Evolutionary conservation across 2,797 vertebrate genomes (phyloP).

Genomic region (Uromys caudimaculatus): DNA sequence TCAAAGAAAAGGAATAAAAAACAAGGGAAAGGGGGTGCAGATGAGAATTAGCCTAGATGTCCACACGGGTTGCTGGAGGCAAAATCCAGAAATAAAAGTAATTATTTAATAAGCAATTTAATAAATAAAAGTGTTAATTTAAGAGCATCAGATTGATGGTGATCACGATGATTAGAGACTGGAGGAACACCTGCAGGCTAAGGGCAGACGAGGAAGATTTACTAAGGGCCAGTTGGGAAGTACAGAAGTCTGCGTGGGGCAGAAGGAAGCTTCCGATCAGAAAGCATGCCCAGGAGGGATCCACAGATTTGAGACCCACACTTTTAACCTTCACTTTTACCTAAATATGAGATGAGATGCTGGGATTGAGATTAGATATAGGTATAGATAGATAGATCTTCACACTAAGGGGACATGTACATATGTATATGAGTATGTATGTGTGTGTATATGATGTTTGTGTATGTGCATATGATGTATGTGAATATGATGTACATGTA

Average conservation of each 20-base stretch:
- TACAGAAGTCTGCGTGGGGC: not conserved
- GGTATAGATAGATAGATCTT: too few relatives aligned
- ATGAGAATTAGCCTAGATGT: not conserved
- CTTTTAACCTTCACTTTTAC: not conserved
- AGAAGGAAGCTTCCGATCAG: not conserved
- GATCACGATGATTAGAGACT: slow-evolving; percentile 46
- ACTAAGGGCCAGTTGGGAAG: slow-evolving; percentile 28
- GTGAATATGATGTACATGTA: not conserved
- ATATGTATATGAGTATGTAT: not conserved
- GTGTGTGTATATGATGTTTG: too few relatives aligned
- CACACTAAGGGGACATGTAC: not conserved
- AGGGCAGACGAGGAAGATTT: slow-evolving; percentile 23
- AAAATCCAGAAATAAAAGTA: slow-evolving; percentile 7
- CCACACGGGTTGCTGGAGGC: not conserved
- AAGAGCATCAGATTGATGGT: slow-evolving; percentile 24
- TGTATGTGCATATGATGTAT: too few relatives aligned
- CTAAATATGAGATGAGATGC: not conserved
- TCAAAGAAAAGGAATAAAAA: slow-evolving; percentile 40
- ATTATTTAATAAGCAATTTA: too few relatives aligned
- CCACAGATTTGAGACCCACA: not conserved
- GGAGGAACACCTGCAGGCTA: slow-evolving; percentile 26
- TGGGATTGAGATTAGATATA: not conserved
- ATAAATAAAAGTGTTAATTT: not conserved
- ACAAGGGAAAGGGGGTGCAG: not conserved
- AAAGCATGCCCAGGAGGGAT: not conserved